These are phyloP conservation scores for Excalfactoria chinensis DNA, from an alignment of 2,113 vertebrate genomes.

Conservation along the genomic window DNA sequence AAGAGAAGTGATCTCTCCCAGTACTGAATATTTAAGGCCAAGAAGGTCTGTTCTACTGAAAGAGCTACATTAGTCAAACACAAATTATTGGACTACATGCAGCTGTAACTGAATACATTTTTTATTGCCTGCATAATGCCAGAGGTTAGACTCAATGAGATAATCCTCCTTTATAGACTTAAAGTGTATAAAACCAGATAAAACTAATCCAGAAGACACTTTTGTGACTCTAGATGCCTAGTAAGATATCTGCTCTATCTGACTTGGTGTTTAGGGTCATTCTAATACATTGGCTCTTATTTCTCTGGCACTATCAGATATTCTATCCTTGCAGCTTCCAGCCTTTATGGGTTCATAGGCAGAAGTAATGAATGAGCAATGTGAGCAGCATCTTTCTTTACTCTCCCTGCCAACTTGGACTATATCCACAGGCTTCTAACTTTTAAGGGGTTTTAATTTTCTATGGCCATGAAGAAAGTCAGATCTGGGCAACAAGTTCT, in stretches of 20 bases:
- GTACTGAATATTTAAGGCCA: background rate
- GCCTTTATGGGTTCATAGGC: background rate
- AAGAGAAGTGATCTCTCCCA: background rate
- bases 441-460: slow-evolving; percentile 41
- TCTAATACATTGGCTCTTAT: slow-evolving; percentile 16
- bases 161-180: slow-evolving; percentile 37
- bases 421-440: background rate
- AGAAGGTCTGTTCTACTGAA: background rate
- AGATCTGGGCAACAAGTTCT: background rate
- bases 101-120: slow-evolving; percentile 2
- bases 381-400: background rate
- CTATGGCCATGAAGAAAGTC: background rate
- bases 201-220: slow-evolving; percentile 40
- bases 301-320: slow-evolving; percentile 43
- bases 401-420: background rate
- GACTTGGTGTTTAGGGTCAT: slow-evolving; percentile 22
- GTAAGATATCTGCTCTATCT: slow-evolving; percentile 17
- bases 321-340: slow-evolving; percentile 18
- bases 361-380: slow-evolving; percentile 40
- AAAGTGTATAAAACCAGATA: slow-evolving; percentile 42
- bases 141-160: slow-evolving; percentile 42
- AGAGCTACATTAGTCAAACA: background rate
- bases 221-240: slow-evolving; percentile 5
- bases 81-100: slow-evolving; percentile 15
- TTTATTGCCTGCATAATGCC: background rate